Conservation (phyloP, 2,797 vertebrate genomes). For the Malurus leucopterus region DNA sequence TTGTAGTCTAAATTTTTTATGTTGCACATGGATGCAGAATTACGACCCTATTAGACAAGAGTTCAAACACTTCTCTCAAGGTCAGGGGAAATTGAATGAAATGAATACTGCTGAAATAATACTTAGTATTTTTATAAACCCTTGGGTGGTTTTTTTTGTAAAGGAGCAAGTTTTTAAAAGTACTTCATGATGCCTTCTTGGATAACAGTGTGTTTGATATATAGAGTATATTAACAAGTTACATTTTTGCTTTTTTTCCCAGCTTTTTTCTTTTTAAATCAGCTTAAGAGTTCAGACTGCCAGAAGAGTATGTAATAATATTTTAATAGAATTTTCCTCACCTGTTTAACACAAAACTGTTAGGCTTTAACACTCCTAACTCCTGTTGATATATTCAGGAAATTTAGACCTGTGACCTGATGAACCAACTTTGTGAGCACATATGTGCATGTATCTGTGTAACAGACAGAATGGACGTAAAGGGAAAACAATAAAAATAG, state of each 20-base stretch:
- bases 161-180: background rate
- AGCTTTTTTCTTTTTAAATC: background rate
- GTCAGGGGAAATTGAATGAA: background rate
- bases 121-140: background rate
- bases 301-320: background rate
- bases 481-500: background rate
- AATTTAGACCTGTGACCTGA: background rate
- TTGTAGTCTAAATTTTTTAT: background rate
- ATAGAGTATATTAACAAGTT: background rate
- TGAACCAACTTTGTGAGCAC: background rate
- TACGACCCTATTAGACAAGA: background rate
- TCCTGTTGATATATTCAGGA: background rate
- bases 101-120: background rate
- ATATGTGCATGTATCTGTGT: background rate
- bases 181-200: background rate
- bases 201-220: background rate
- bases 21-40: background rate
- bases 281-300: background rate
- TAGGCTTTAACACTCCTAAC: background rate
- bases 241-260: background rate
- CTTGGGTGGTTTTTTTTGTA: background rate
- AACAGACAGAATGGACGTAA: rapidly evolving
- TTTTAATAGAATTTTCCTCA: background rate
- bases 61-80: background rate
- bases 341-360: background rate